phyloP scores from a whole-genome alignment of 2,888 invertebrate species.

The Ommatoiulus sabulosus region DNA sequence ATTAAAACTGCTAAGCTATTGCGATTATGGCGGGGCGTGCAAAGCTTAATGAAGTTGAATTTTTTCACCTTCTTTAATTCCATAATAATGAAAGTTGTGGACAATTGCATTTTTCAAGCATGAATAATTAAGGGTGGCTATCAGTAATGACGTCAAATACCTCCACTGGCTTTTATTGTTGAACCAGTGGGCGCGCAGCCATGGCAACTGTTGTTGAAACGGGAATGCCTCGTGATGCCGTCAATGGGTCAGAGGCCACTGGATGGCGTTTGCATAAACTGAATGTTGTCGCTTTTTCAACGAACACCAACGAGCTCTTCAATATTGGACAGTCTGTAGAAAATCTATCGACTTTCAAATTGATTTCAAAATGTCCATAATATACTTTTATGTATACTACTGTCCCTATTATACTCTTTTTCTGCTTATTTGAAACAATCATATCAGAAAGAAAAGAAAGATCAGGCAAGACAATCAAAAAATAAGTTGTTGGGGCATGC shows the following conservation, averaged over 20 bases:
- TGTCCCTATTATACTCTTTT: no score
- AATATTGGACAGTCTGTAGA: no score
- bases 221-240: neutral
- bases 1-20: neutral
- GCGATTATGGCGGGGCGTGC: neutral
- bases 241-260: neutral
- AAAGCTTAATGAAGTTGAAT: neutral
- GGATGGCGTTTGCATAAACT: neutral
- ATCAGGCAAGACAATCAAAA: neutral
- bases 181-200: neutral
- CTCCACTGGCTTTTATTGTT: neutral
- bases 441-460: neutral
- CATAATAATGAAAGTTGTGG: neutral
- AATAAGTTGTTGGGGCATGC: neutral
- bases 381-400: no score
- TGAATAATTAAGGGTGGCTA: neutral
- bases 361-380: no score
- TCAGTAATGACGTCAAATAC: neutral
- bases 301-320: no score
- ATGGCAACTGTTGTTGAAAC: neutral
- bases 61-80: neutral
- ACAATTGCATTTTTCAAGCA: constrained; percentile 3
- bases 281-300: neutral
- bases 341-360: no score
- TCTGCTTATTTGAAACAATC: no score